phyloP scores from a whole-genome alignment of 2,888 invertebrate genomes.

The Philhelius pedissequus region DNA sequence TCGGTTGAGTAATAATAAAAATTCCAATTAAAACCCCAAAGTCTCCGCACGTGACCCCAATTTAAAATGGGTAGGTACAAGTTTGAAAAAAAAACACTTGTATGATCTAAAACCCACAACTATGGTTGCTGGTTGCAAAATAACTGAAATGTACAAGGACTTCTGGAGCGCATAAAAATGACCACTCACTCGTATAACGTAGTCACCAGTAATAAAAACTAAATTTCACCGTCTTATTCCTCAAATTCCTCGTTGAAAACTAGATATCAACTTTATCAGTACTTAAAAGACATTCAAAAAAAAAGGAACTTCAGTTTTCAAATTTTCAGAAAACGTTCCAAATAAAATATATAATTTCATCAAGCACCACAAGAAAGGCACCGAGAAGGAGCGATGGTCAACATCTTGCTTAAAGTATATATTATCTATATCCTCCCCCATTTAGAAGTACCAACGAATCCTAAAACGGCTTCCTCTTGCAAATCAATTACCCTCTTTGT shows the following conservation, averaged over 20 bases:
- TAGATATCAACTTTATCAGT: background rate
- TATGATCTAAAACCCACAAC: too few relatives aligned
- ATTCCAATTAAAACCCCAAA: too few relatives aligned
- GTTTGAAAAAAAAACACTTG: too few relatives aligned
- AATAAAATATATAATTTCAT: constrained; percentile 7
- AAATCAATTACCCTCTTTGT: constrained; percentile 59
- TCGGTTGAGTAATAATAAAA: too few relatives aligned
- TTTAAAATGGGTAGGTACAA: too few relatives aligned
- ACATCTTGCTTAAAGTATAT: background rate
- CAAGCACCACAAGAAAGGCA: background rate
- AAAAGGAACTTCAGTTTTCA: background rate
- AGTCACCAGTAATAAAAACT: background rate
- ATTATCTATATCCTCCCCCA: background rate
- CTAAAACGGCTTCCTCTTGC: background rate
- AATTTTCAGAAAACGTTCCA: background rate
- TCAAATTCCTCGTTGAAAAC: background rate
- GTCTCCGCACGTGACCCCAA: too few relatives aligned
- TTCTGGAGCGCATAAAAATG: too few relatives aligned
- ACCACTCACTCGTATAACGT: too few relatives aligned
- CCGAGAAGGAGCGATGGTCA: background rate
- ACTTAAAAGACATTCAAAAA: background rate
- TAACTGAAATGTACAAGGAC: too few relatives aligned
- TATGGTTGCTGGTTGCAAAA: too few relatives aligned
- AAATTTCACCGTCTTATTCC: background rate
- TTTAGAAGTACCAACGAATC: background rate